phyloP scores from a whole-genome alignment of 2,888 invertebrate species.

The Philonicus albiceps region DNA sequence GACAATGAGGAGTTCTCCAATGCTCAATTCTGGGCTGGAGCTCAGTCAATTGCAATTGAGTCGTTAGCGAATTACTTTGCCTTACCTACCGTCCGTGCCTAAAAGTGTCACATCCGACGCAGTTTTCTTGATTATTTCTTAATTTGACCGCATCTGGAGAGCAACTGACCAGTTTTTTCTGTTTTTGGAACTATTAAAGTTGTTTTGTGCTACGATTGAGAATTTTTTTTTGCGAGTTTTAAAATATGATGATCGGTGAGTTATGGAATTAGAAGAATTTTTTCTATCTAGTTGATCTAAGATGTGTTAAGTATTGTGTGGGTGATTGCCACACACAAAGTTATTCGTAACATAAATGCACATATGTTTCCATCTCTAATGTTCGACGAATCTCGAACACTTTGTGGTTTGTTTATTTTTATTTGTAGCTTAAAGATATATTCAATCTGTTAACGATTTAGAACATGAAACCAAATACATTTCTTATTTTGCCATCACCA shows the following conservation, averaged over 20 bases:
- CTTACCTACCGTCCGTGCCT: neutral
- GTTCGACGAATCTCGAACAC: neutral
- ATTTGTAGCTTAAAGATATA: too few relatives aligned
- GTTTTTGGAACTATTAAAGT: neutral
- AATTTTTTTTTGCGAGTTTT: neutral
- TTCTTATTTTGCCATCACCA: neutral
- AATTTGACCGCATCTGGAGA: neutral
- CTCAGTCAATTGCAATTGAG: slow-evolving; percentile 18
- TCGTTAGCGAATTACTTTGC: slow-evolving; percentile 2
- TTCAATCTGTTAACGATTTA: too few relatives aligned
- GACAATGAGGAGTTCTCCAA: slow-evolving; percentile 5
- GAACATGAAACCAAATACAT: neutral
- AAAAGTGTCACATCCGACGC: slow-evolving; percentile 8
- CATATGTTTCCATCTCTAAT: neutral
- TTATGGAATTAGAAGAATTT: neutral
- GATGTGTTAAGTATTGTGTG: neutral
- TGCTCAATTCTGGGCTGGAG: neutral
- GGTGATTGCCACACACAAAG: neutral
- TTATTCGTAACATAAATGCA: neutral
- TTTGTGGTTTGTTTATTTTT: too few relatives aligned
- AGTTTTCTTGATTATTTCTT: neutral
- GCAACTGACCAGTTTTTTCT: neutral
- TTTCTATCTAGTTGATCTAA: neutral
- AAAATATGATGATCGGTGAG: slow-evolving; percentile 34
- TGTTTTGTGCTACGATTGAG: neutral